Base-by-base conservation (phyloP, 2,113 vertebrate species). In the Myotis yumanensis region DNA sequence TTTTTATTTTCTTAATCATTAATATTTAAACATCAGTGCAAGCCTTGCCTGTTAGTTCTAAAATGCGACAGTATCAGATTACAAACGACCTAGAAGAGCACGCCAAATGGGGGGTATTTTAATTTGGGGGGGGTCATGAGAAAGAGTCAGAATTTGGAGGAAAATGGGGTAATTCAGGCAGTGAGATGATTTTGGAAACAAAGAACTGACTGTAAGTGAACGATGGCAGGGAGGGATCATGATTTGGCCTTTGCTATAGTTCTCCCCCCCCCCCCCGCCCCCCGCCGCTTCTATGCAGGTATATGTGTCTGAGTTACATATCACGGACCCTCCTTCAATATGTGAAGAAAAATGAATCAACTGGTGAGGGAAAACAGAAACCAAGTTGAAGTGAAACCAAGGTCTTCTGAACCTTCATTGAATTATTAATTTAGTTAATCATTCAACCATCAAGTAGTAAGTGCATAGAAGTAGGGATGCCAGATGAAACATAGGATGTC, bases 1-100 rank as follows among this genome's bases (percentile, higher is more conserved):
- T 92, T 93, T 96, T 91, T 37, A 85, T 85, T 93, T 89, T 95
- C 81, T 48, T 76, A 83, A 89, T 22, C 66, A 95, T 80, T 76
- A 80, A n/a, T 77, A 90, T 92, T 92, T 95, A 86, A 95, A 83
- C 88, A 92, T 35, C 18, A 66, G n/a, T 11, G 25, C 35, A 22
- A 46, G 14, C n/a, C 32, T 32, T 86, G 22, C 35, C 62, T 46
- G 17, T 79, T 46, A 88, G 12, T 83, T 59, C 30, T 71, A 40
- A 89, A 92, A 80, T 84, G 22, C 82, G 43, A 68, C 43, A 57
- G 16, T 71, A 30, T 52, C 75, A 82, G 57, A 66, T 46, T 85
- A 82, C 3, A 51, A 83, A 95, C 23, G 14, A 9, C 73, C 11
- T 28, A 64, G 14, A 86, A 43, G 3, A 66, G 1, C 35, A 23